Base-by-base conservation (phyloP, 2,888 invertebrate species). In the Drosophila borborema region DNA sequence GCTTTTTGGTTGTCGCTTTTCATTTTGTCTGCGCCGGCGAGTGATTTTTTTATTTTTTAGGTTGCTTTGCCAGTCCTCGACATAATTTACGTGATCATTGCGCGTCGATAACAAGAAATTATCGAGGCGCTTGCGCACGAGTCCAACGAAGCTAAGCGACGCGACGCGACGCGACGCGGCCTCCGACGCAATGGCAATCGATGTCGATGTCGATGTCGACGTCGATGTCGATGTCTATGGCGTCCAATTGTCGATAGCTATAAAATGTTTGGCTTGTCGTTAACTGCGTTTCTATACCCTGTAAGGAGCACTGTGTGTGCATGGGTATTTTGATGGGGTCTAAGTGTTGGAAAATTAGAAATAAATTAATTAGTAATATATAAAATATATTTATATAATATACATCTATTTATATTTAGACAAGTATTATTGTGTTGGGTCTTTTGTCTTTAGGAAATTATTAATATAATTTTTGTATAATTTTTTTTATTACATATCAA, bases 51-150 rank as follows among this genome's bases (percentile, higher is more conserved):
- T 72, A 1, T 20, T 76, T 74, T 76, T 74, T 45, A 69, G 74
- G 63, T n/a, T 38, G 51, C 43, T 34, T 78, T 78, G 75, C 68
- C 75, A 74, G 80, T 88, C 86, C 86, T 86, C 86, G 82, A 91
- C 88, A 91, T 88, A 91, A 88, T 88, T 88, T 88, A 88, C 90
- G 86, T 90, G 88, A 88, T 88, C 88, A 91, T 81, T 83, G 82
- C 83, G 83, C 90, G 83, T 75, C 91, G 88, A 91, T 88, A 88
- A 80, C 90, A 82, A 90, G 91, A 90, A 91, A 91, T 88, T 91
- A 88, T 91, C 91, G 77, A 68, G 65, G 90, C 86, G 83, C 86
- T 76, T 78, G 89, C 81, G 86, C 74, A 77, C 86, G 85, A 81
- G 80, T 81, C 67, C 43, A 48, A 63, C 69, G 64, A 71, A 66